Percentiles rank a stretch among this genome's conserved stretches.
Conservation (phyloP, 2,797 vertebrate genomes). For the Mormyrus hasselquistii region DNA sequence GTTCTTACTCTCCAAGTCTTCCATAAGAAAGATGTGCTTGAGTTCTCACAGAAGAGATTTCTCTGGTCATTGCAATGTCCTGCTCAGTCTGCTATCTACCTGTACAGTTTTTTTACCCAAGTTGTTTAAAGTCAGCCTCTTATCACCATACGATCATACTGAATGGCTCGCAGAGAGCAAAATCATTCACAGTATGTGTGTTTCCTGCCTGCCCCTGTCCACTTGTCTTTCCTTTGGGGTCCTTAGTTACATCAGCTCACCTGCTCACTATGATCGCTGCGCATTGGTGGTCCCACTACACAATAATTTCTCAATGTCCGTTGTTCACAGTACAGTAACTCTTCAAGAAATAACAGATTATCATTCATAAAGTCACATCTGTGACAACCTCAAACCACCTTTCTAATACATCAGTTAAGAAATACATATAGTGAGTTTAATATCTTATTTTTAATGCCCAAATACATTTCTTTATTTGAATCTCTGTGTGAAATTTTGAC, state of each 20-base stretch:
- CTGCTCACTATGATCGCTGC: not conserved
- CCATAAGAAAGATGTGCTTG: not conserved
- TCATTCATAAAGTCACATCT: not conserved
- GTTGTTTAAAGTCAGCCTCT: not conserved
- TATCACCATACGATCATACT: not conserved
- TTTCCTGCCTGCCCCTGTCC: not conserved
- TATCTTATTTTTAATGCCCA: not conserved
- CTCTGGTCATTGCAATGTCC: not conserved
- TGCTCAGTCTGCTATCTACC: not conserved
- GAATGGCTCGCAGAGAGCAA: not conserved
- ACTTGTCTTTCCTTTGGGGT: not conserved
- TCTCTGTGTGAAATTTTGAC: not conserved
- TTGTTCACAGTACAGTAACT: not conserved
- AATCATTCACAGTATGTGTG: not conserved
- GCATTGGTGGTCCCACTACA: not conserved
- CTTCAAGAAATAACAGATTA: not conserved
- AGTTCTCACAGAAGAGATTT: not conserved
- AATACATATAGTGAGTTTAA: not conserved
- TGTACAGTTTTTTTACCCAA: not conserved
- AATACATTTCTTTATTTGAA: not conserved
- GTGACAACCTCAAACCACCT: not conserved
- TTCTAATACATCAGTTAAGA: not conserved
- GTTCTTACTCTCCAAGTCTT: not conserved
- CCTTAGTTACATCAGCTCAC: not conserved
- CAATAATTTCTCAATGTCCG: not conserved